Conservation (phyloP, 2,113 vertebrate species). For the Chionomys nivalis region DNA sequence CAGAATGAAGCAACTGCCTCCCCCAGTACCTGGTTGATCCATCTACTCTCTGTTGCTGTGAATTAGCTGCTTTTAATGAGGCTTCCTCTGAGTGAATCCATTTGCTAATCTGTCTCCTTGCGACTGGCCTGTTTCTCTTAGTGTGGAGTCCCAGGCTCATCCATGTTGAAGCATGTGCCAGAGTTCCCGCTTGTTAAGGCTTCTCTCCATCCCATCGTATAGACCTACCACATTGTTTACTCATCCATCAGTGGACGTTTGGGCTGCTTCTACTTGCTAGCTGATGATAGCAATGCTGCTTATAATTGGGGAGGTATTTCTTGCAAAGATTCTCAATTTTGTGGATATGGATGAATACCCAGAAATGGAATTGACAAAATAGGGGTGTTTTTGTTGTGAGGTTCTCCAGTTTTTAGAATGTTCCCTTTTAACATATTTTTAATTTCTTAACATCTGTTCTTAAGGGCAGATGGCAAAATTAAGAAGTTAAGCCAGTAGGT, state of each 20-base stretch:
- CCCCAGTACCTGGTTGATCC: neutral
- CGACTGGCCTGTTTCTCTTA: neutral
- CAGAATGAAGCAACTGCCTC: neutral
- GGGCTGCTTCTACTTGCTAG: neutral
- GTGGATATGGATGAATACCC: neutral
- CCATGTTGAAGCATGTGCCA: neutral
- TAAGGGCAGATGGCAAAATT: conserved; percentile 30
- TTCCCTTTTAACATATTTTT: conserved; percentile 23
- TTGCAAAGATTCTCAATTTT: neutral
- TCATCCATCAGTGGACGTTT: neutral
- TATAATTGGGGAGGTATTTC: neutral
- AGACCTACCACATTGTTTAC: neutral
- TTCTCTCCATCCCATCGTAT: neutral
- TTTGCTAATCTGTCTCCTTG: neutral
- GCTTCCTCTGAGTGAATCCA: neutral
- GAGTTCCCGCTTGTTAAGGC: neutral
- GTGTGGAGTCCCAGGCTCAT: neutral
- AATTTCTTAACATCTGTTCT: neutral
- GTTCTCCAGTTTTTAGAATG: neutral
- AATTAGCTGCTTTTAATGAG: neutral
- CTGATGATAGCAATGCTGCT: neutral
- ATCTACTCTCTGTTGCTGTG: neutral
- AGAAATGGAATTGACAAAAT: neutral
- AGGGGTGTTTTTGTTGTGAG: neutral
- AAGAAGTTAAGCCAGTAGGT: conserved; percentile 42